These are phyloP conservation scores for Tauraco hartlaubi DNA, from an alignment of 2,797 vertebrate genomes.

Conservation along the genomic window DNA sequence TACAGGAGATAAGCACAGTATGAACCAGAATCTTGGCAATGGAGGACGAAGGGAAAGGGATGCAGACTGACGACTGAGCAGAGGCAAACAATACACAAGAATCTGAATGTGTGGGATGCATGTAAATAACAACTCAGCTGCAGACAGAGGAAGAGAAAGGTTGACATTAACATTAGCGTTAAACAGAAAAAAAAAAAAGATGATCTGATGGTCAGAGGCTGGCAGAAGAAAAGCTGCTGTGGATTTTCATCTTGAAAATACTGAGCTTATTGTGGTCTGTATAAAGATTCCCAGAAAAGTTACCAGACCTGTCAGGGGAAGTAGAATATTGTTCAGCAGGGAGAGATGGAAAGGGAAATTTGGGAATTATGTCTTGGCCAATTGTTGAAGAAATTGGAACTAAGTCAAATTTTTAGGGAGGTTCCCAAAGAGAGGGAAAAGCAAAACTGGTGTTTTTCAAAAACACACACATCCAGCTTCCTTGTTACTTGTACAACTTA, in stretches of 20 bases:
- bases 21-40: background rate
- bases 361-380: constrained; percentile 40
- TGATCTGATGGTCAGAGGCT: background rate
- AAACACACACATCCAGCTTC: background rate
- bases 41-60: background rate
- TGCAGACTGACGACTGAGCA: background rate
- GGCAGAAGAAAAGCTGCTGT: constrained; percentile 8
- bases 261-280: constrained; percentile 16
- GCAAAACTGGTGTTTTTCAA: constrained; percentile 10
- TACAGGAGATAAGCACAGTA: background rate
- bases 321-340: constrained; percentile 27
- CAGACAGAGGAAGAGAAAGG: background rate
- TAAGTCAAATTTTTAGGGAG: constrained; percentile 45
- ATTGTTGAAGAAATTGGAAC: constrained; percentile 59
- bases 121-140: constrained; percentile 7
- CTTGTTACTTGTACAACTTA: constrained; percentile 12
- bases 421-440: constrained; percentile 38
- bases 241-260: constrained; percentile 48
- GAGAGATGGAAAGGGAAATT: constrained; percentile 54
- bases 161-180: background rate
- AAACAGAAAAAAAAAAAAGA: background rate
- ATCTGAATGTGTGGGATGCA: constrained; percentile 8
- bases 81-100: background rate
- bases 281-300: constrained; percentile 38
- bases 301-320: constrained; percentile 28